Evolutionary conservation across 2,797 vertebrate species (phyloP), one percentile per base, ranked within the genome.

Genomic region (Enteromius thamalakanensis): DNA sequence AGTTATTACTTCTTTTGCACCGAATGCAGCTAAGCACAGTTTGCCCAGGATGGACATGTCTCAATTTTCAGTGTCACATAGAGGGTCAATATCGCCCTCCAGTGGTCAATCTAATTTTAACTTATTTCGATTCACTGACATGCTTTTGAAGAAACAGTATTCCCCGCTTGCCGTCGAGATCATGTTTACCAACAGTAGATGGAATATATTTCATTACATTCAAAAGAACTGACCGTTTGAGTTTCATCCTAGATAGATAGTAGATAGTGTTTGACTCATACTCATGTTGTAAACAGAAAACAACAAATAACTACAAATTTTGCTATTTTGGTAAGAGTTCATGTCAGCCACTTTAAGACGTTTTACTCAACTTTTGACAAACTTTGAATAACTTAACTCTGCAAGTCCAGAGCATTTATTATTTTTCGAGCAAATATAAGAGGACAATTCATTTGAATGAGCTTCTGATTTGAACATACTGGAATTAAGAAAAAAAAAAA

Each of bases 81-180:
- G 86, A 91, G 90, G 71, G 86, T 87, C 91, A 92, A 90, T 76
- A 89, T 17, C 86, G 15, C 83, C 91, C 89, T 90, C 94, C 91
- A 88, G 91, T 92, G 94, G 91, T 78, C 11, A 37, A 4, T 85
- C 6, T 3, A 1, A 19, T n/a, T 45, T 70, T 53, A 49, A n/a
- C 40, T 14, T 10, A 4, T 47, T 49, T 2, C 8, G 42, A 47
- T 78, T 29, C 17, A 34, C 15, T 40, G 53, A 76, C 12, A 2
- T 23, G 15, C 32, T 40, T 0, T 1, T 6, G 12, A 42, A 23
- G 12, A 15, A 76, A 37, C 51, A 4, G 9, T 4, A 47, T 47
- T 15, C 45, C 12, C 45, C 45, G 42, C 42, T 47, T 47, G 11
- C 21, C 5, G 11, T 37, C 6, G 17, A 17, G 55, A n/a, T 0